Conservation (phyloP, 1,140 invertebrate genomes). For the Tribolium castaneum region DNA sequence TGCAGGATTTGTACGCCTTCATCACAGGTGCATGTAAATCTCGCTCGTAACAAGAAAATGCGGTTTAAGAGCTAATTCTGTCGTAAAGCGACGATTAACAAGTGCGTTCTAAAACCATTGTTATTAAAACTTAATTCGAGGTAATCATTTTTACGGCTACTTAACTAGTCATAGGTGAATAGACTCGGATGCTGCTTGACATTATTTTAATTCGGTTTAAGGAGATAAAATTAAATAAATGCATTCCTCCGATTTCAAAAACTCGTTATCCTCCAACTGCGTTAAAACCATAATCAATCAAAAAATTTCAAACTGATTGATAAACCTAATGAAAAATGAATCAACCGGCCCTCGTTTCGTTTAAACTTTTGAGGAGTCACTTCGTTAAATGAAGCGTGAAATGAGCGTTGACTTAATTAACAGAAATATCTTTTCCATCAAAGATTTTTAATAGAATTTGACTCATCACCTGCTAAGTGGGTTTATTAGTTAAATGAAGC, state of each 20-base stretch:
- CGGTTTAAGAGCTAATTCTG: not conserved
- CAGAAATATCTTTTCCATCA: too few species aligned
- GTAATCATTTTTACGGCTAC: not conserved
- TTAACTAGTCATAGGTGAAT: not conserved
- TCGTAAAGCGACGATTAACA: constrained; percentile 19
- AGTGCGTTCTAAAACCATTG: constrained; percentile 11
- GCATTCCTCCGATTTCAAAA: too few species aligned
- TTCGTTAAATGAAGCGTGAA: too few species aligned
- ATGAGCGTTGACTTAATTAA: too few species aligned
- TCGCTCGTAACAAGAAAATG: constrained; percentile 2
- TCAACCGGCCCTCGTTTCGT: too few species aligned
- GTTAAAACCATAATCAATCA: too few species aligned
- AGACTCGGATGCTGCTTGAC: not conserved
- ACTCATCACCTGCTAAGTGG: constrained; percentile 10
- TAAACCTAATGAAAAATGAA: too few species aligned
- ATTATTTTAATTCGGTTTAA: not conserved
- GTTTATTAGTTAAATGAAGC: constrained; percentile 30
- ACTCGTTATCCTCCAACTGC: too few species aligned
- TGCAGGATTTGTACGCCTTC: not conserved
- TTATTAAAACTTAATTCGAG: not conserved
- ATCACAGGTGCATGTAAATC: not conserved
- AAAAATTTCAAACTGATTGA: too few species aligned
- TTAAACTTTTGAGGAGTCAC: too few species aligned
- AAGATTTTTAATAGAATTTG: too few species aligned
- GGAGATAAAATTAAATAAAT: too few species aligned